These are phyloP conservation scores for Sipha flava DNA, from an alignment of 1,140 invertebrate genomes.

Conservation along the genomic window DNA sequence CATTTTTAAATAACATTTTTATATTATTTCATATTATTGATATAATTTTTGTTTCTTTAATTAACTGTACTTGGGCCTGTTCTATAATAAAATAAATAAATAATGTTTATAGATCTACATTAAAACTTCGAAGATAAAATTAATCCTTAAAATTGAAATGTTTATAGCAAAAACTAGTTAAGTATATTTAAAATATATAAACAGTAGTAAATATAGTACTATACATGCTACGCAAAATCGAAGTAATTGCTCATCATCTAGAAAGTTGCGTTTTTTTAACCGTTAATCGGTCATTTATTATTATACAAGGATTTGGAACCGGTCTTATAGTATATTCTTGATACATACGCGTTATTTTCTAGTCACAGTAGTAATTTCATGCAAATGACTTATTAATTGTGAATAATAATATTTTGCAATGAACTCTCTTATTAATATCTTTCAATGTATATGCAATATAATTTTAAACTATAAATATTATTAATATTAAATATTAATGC, in stretches of 20 bases:
- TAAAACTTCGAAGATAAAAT: background rate
- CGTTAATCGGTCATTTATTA: conserved; percentile 5
- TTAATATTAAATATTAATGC: too few species aligned
- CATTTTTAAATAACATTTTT: too few species aligned
- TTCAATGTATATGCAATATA: background rate
- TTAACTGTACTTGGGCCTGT: too few species aligned
- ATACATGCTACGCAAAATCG: background rate
- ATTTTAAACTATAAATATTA: too few species aligned
- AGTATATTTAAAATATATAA: background rate
- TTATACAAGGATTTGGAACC: background rate
- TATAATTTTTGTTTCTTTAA: too few species aligned
- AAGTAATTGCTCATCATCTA: background rate
- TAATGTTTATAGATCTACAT: too few species aligned
- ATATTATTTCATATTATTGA: too few species aligned
- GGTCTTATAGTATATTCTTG: conserved; percentile 13
- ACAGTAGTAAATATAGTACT: background rate
- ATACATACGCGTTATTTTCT: background rate
- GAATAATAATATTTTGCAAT: background rate
- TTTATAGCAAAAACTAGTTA: background rate
- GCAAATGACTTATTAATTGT: background rate
- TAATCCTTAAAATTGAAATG: background rate
- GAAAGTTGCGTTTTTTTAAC: background rate
- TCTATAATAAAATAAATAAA: too few species aligned
- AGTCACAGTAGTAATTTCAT: background rate
- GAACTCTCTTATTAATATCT: background rate